Conservation (phyloP, 2,888 invertebrate species). For the Drosophila setosimentum region DNA sequence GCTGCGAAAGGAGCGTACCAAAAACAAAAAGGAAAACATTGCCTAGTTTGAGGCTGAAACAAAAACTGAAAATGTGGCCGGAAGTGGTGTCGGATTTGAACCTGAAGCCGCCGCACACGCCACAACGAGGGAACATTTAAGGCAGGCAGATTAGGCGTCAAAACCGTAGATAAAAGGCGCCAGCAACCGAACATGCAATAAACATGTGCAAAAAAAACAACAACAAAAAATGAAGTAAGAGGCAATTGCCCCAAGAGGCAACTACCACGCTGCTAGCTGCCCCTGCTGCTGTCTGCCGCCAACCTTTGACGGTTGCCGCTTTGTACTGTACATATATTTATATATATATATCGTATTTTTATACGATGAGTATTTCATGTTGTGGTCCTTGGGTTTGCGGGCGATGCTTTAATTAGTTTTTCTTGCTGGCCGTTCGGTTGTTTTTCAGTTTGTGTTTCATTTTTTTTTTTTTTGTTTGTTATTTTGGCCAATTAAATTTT, state of each 20-base stretch:
- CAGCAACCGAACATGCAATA: constrained; percentile 68
- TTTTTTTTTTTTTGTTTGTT: not conserved
- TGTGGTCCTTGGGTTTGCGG: constrained; percentile 31
- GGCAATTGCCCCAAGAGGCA: constrained; percentile 30
- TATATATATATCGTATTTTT: too few species aligned
- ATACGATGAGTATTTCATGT: constrained; percentile 18
- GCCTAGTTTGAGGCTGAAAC: constrained; percentile 68
- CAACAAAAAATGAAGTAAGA: constrained; percentile 12
- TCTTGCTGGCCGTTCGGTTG: constrained; percentile 25
- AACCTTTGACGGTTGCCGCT: constrained; percentile 32
- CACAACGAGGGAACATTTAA: constrained; percentile 44
- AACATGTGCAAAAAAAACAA: constrained; percentile 55
- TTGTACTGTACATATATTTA: constrained; percentile 1
- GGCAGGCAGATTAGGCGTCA: constrained; percentile 54
- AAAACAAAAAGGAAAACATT: constrained; percentile 42
- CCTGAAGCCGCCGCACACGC: constrained; percentile 26
- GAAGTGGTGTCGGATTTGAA: constrained; percentile 60
- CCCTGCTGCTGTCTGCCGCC: constrained; percentile 24
- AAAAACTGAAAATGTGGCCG: constrained; percentile 64
- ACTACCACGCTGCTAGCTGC: not conserved
- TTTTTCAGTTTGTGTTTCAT: constrained; percentile 1
- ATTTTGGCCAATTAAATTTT: constrained; percentile 56
- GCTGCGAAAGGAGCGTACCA: constrained; percentile 20
- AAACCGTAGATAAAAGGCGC: constrained; percentile 56
- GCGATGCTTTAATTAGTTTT: constrained; percentile 71